Evolutionary conservation across 2,888 invertebrate genomes (phyloP), one percentile per base, ranked within the genome.

Genomic region (Pristionchus mayeri): DNA sequence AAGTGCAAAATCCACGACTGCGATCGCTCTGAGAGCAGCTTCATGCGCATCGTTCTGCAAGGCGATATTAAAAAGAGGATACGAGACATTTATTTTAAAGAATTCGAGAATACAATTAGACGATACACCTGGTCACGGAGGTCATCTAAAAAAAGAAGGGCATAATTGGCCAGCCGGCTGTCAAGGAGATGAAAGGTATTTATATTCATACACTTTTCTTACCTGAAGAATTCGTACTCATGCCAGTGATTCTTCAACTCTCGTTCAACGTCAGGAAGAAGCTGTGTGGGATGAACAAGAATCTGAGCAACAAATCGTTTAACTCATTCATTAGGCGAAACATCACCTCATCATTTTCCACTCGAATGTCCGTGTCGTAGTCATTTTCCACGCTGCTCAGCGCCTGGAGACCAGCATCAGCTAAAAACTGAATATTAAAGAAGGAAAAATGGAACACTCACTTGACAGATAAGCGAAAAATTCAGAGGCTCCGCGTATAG

Each of bases 201-300:
- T 37, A 7, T 18, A 71, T 3, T 37, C 3, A 71, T 44, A 4
- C 44, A 75, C 75, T 48, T 75, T 21, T 11, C 75, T 75, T n/a
- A 82, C 81, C 81, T 60, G 48, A 27, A 60, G 81, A 82, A 82
- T 24, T 82, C 81, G 63, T 63, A 82, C 11, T 82, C 81, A n/a
- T 82, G 81, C 81, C 81, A 82, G 7, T 82, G 81, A 82, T 63
- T 63, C 63, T 82, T 82, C 21, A 82, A 30, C 34, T 82, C 81
- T 82, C 81, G 40, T 48, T 82, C 81, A 11, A 82, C 63, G 21
- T 82, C 81, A 44, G 44, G 40, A 4, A 82, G 48, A 16, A 63
- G 24, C 30, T 63, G 81, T 21, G 48, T 27, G 21, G 81, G 81
- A 48, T 82, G 81, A 44, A 82, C 81, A 48, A 82, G 52, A 34